A percentile compares a stretch with the other conserved stretches of the same genome.
phyloP scores from a whole-genome alignment of 2,888 invertebrate genomes.

The Antheraea yamamai region DNA sequence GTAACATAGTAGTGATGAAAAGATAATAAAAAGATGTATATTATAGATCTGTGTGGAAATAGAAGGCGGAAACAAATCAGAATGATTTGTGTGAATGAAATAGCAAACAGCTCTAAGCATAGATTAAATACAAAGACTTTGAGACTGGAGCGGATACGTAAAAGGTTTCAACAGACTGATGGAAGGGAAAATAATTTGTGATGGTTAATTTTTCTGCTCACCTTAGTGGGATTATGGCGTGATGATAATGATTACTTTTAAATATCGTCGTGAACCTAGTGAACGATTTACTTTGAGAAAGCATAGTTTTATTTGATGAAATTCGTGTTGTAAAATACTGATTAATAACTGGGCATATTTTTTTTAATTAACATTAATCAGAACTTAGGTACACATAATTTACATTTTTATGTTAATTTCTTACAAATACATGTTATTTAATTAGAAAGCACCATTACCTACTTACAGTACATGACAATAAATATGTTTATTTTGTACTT shows the following conservation, averaged over 20 bases:
- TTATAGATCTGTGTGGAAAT: not conserved
- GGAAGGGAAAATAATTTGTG: not conserved
- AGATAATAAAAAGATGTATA: not conserved
- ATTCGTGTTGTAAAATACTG: not conserved
- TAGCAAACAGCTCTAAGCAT: not conserved
- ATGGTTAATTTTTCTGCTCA: not conserved
- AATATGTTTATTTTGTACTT: conserved; percentile 51
- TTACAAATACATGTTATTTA: not conserved
- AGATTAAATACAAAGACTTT: not conserved
- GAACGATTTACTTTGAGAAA: not conserved
- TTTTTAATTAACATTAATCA: not conserved
- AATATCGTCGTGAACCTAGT: not conserved
- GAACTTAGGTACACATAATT: not conserved
- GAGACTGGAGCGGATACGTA: too few species aligned
- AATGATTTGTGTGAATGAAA: not conserved
- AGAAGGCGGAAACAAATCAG: not conserved
- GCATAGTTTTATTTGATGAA: not conserved
- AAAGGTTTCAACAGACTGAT: not conserved
- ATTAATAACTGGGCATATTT: not conserved
- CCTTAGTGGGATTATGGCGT: not conserved
- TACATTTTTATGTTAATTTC: not conserved
- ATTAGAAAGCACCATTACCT: conserved; percentile 32
- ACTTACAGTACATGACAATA: conserved; percentile 23
- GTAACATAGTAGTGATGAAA: not conserved
- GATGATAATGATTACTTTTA: not conserved